phyloP scores from a whole-genome alignment of 2,113 vertebrate species.

The Burhinus bistriatus region DNA sequence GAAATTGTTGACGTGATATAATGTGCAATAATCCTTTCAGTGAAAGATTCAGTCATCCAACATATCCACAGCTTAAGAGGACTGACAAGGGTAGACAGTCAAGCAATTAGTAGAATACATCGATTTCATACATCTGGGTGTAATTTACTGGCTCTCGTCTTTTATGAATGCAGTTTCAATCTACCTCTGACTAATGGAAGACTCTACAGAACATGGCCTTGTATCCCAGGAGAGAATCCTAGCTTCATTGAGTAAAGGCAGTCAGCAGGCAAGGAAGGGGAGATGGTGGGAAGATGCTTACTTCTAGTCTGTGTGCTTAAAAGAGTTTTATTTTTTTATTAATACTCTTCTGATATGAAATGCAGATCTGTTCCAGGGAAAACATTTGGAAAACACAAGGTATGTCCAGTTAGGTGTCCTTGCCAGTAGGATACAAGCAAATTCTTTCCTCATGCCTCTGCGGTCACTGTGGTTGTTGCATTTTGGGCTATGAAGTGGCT shows the following conservation, averaged over 20 bases:
- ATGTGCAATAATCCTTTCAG: not conserved
- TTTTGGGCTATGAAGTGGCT: not conserved
- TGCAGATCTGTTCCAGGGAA: not conserved
- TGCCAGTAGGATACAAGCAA: not conserved
- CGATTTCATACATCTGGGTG: not conserved
- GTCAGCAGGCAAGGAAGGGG: not conserved
- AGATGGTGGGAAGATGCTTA: not conserved
- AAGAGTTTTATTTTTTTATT: not conserved
- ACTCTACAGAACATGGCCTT: not conserved
- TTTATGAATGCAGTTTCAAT: not conserved
- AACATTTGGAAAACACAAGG: not conserved
- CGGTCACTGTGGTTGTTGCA: not conserved
- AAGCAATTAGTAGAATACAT: not conserved
- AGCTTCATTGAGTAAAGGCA: not conserved
- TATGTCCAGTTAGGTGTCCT: not conserved
- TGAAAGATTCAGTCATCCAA: not conserved
- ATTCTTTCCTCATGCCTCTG: not conserved
- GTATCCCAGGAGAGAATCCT: not conserved
- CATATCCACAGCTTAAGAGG: not conserved
- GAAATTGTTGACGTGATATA: not conserved
- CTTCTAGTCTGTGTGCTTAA: not conserved
- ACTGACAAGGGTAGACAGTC: not conserved
- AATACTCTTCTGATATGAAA: not conserved
- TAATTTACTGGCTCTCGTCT: not conserved
- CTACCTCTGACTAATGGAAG: not conserved